A percentile compares a stretch with the other conserved stretches of the same genome.
phyloP scores from a whole-genome alignment of 2,888 invertebrate genomes.

The Rhagium mordax region DNA sequence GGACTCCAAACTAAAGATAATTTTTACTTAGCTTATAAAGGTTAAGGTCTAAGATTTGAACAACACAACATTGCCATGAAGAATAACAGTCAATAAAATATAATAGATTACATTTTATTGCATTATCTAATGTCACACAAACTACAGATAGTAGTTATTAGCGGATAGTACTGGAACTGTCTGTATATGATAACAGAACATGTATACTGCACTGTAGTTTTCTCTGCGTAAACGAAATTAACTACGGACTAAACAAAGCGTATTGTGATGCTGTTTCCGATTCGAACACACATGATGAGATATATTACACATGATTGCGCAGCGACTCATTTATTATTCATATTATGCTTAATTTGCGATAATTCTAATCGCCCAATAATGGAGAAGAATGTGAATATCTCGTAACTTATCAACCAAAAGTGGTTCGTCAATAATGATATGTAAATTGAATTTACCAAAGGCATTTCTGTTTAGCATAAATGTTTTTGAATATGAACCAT shows the following conservation, averaged over 20 bases:
- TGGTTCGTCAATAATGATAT: conserved; percentile 36
- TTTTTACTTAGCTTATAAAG: too few relatives aligned
- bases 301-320: neutral
- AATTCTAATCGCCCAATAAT: conserved; percentile 34
- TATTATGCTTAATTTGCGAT: conserved; percentile 29
- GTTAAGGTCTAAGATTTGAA: too few relatives aligned
- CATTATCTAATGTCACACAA: too few relatives aligned
- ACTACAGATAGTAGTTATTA: too few relatives aligned
- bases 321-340: conserved; percentile 6
- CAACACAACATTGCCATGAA: too few relatives aligned
- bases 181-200: too few relatives aligned
- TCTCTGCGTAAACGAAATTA: neutral
- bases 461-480: conserved; percentile 31
- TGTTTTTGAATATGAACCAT: conserved; percentile 49
- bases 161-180: too few relatives aligned
- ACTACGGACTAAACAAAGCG: neutral
- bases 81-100: too few relatives aligned
- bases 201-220: too few relatives aligned
- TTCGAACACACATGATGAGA: neutral
- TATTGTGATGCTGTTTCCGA: neutral
- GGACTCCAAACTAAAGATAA: too few relatives aligned
- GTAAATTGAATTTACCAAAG: conserved; percentile 37
- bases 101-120: too few relatives aligned
- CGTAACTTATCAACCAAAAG: conserved; percentile 33
- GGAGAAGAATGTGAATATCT: conserved; percentile 20